Evolutionary conservation across 1,140 invertebrate genomes (phyloP).

Genomic region (Dufourea novaeangliae): DNA sequence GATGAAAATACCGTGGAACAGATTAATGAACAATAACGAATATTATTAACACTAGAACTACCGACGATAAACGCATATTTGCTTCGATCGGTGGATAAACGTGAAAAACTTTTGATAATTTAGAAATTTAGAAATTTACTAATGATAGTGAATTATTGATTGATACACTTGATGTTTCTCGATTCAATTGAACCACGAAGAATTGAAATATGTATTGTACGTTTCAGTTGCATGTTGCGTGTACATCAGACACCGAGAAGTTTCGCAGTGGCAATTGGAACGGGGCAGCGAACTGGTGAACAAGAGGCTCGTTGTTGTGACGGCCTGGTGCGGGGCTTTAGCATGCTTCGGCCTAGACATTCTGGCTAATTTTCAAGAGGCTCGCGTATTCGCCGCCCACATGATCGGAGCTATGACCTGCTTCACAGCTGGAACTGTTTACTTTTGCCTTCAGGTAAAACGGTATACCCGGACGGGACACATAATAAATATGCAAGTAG

Average conservation of each 20-base stretch:
- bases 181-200: not conserved
- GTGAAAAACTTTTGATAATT: too few relatives aligned
- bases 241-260: conserved; percentile 71
- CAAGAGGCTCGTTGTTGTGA: conserved; percentile 46
- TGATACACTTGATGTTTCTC: not conserved
- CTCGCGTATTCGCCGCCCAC: conserved; percentile 65
- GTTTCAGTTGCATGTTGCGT: conserved; percentile 68
- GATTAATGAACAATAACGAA: too few relatives aligned
- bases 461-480: not conserved
- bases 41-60: too few relatives aligned
- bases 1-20: too few relatives aligned
- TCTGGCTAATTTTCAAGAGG: conserved; percentile 72
- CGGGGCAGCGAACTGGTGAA: conserved; percentile 58
- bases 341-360: conserved; percentile 71
- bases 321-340: conserved; percentile 61
- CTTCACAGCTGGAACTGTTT: conserved; percentile 67
- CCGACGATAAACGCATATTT: too few relatives aligned
- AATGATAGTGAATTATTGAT: not conserved
- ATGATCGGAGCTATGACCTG: conserved; percentile 72
- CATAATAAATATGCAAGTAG: not conserved
- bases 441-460: conserved; percentile 69
- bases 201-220: not conserved
- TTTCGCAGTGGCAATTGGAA: conserved; percentile 69
- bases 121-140: too few relatives aligned
- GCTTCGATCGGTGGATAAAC: too few relatives aligned